phyloP scores from a whole-genome alignment of 2,113 vertebrate genomes.

The Ivindomyrus marchei region DNA sequence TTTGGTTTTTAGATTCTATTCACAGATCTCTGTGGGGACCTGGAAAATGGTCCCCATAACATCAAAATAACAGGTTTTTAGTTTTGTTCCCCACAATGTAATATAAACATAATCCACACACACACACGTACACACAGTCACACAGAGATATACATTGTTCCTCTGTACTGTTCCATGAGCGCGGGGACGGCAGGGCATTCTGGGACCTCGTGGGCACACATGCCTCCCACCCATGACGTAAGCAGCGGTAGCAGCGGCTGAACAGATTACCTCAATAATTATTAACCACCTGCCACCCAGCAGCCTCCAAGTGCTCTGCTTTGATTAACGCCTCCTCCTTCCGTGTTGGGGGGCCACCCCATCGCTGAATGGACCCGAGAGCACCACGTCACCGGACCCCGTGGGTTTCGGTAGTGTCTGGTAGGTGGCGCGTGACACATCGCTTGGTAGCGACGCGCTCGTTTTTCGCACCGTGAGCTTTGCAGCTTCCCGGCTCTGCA shows the following conservation, averaged over 20 bases:
- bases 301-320: conserved; percentile 14
- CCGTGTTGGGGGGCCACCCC: neutral
- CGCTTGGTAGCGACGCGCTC: neutral
- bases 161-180: conserved; percentile 25
- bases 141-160: conserved; percentile 24
- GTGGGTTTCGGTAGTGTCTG: conserved; percentile 40
- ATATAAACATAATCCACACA: neutral
- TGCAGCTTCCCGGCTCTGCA: neutral
- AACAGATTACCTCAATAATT: conserved; percentile 44
- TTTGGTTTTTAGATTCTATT: too few species aligned
- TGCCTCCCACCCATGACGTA: conserved; percentile 27
- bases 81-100: neutral
- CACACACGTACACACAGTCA: conserved; percentile 26
- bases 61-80: too few species aligned
- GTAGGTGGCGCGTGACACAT: neutral
- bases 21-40: too few species aligned
- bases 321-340: conserved; percentile 1
- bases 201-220: conserved; percentile 11
- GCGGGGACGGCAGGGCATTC: conserved; percentile 24
- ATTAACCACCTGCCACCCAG: conserved; percentile 35
- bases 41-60: too few species aligned
- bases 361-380: conserved; percentile 39
- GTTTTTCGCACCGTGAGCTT: too few species aligned
- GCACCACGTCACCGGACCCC: conserved; percentile 23
- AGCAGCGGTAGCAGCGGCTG: conserved; percentile 37